A percentile compares a stretch with the other conserved stretches of the same genome.
These are phyloP conservation scores for Periplaneta americana DNA, from an alignment of 1,140 invertebrate species.

Conservation along the genomic window DNA sequence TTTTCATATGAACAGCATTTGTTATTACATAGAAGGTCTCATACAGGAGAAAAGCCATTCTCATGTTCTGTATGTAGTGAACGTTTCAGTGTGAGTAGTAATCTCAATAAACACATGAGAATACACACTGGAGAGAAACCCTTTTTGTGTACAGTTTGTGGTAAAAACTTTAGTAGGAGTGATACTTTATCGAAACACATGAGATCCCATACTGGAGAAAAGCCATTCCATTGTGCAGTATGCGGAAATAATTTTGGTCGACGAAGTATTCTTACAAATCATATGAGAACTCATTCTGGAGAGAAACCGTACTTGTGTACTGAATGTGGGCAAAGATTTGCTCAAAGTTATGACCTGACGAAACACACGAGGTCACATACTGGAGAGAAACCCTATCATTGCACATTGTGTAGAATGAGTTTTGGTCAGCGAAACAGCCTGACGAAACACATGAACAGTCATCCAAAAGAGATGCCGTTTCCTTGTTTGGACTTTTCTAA, in stretches of 20 bases:
- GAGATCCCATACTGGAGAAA: constrained; percentile 47
- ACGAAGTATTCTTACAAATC: background rate
- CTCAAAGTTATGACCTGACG: constrained; percentile 20
- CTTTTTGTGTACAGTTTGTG: constrained; percentile 47
- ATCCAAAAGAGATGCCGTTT: constrained; percentile 57
- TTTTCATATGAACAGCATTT: constrained; percentile 2
- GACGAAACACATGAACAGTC: constrained; percentile 59
- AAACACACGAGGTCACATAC: constrained; percentile 42
- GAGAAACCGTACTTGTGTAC: constrained; percentile 7
- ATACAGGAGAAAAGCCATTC: constrained; percentile 60
- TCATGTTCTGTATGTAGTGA: constrained; percentile 39
- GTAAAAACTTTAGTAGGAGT: constrained; percentile 42
- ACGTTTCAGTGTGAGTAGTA: constrained; percentile 51
- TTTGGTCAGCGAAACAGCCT: constrained; percentile 37
- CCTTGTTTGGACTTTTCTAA: constrained; percentile 27
- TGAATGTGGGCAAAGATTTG: background rate
- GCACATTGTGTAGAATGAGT: constrained; percentile 42
- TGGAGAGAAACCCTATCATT: constrained; percentile 41
- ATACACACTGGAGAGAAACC: constrained; percentile 57
- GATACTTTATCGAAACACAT: constrained; percentile 47
- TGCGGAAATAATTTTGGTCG: constrained; percentile 32
- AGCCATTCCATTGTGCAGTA: constrained; percentile 50
- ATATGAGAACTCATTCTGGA: background rate
- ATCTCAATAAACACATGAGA: constrained; percentile 51
- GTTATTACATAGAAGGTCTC: background rate